These are phyloP conservation scores for Cephus pygmeus DNA, from an alignment of 2,888 invertebrate genomes.

Conservation along the genomic window DNA sequence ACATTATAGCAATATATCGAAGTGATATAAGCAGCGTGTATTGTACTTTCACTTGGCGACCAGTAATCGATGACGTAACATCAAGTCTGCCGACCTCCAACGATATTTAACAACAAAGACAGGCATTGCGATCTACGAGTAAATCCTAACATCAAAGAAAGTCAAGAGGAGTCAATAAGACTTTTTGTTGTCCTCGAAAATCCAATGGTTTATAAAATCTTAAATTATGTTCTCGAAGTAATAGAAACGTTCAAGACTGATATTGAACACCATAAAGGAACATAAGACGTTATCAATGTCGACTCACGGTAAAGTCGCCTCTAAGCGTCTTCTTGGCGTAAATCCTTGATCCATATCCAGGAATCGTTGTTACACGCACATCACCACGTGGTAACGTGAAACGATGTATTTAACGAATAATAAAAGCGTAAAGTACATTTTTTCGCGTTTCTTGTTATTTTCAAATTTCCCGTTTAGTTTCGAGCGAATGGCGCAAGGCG, in stretches of 20 bases:
- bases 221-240: background rate
- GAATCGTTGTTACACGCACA: background rate
- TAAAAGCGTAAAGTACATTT: background rate
- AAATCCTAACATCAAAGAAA: background rate
- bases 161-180: background rate
- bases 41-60: background rate
- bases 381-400: background rate
- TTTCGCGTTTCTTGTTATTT: background rate
- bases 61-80: background rate
- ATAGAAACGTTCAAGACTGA: background rate
- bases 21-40: background rate
- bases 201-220: background rate
- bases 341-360: background rate
- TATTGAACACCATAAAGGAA: background rate
- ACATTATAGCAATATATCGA: background rate
- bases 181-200: background rate
- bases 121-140: background rate
- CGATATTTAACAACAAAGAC: background rate
- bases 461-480: background rate
- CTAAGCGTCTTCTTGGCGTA: background rate
- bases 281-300: background rate
- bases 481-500: background rate
- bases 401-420: background rate
- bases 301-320: background rate
- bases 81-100: background rate